Conservation (phyloP, 2,888 invertebrate genomes). For the Euproctis similis region DNA sequence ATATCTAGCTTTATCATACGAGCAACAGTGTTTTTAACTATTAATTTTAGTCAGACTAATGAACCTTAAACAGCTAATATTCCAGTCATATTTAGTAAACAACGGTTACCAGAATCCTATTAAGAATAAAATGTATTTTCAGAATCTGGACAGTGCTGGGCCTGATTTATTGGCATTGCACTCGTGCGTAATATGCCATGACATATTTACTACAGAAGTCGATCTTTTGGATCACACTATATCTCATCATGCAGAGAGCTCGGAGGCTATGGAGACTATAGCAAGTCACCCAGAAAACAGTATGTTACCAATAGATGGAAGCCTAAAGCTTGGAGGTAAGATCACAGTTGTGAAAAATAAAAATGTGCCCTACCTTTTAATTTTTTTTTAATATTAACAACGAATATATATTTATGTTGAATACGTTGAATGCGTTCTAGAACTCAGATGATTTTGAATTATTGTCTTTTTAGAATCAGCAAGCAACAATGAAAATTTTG, state of each 20-base stretch:
- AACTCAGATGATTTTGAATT: too few relatives aligned
- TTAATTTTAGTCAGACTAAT: background rate
- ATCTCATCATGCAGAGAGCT: constrained; percentile 45
- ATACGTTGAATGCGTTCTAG: too few relatives aligned
- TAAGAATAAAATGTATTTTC: constrained; percentile 6
- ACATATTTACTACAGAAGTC: constrained; percentile 60
- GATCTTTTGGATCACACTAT: constrained; percentile 64
- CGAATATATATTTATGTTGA: too few relatives aligned
- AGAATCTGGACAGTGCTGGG: constrained; percentile 28
- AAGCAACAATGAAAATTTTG: constrained; percentile 37
- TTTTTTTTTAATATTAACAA: background rate
- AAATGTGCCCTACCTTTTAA: background rate
- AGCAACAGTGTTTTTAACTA: background rate
- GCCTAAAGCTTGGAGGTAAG: too few relatives aligned
- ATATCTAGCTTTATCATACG: background rate
- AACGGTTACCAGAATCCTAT: background rate
- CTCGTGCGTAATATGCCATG: constrained; percentile 62
- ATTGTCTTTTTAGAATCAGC: constrained; percentile 25
- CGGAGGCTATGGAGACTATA: too few relatives aligned
- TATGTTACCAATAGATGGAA: too few relatives aligned
- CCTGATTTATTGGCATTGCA: constrained; percentile 56
- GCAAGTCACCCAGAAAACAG: too few relatives aligned
- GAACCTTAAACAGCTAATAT: too few relatives aligned
- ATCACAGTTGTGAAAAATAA: too few relatives aligned
- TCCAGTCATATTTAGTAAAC: too few relatives aligned